Base-by-base conservation (phyloP, 1,140 invertebrate genomes). In the Euborellia annulipes region DNA sequence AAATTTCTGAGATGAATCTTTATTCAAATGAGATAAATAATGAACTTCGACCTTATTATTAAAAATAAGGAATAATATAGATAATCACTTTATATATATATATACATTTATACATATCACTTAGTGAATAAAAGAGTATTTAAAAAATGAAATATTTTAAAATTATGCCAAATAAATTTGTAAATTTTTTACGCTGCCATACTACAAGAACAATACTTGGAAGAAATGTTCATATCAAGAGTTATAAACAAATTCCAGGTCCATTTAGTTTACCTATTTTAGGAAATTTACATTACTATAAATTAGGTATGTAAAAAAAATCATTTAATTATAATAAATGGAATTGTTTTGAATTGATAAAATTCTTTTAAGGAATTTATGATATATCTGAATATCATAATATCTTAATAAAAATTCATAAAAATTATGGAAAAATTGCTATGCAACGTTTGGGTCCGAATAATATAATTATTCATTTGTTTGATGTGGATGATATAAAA, bases 401-500 rank as follows among this genome's bases (percentile, higher is more conserved):
- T 42, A 21, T 38, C 32, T 2, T 22, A 4, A 36, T 45, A 38
- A 20, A 21, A 6, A 41, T 41, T 2, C 4, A 27, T 43, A 62
- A 21, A 46, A 56, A 32, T 58, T 56, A 1, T 43, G 61, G 11
- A n/a, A 50, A 21, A 37, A 57, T 7, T 45, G 62, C 11, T 50
- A 57, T 44, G 36, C 52, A 36, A 53, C 51, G 21, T 62, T 60
- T 45, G 63, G 63, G 4, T 55, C 60, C 3, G 13, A 21, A 18
- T 3, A 40, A 18, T 0, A 55, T 54, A 1, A 44, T 63, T 6
- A 53, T 65, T 36, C 61, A 63, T 47, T 48, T 64, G 43, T 60
- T 60, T 55, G 54, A 60, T 38, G 60, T 63, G 19, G 58, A 61
- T 19, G 63, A 66, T 51, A 55, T 60, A 6, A 55, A 59, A 51